Evolutionary conservation across 2,888 invertebrate genomes (phyloP).

Genomic region (Biston stratarius): DNA sequence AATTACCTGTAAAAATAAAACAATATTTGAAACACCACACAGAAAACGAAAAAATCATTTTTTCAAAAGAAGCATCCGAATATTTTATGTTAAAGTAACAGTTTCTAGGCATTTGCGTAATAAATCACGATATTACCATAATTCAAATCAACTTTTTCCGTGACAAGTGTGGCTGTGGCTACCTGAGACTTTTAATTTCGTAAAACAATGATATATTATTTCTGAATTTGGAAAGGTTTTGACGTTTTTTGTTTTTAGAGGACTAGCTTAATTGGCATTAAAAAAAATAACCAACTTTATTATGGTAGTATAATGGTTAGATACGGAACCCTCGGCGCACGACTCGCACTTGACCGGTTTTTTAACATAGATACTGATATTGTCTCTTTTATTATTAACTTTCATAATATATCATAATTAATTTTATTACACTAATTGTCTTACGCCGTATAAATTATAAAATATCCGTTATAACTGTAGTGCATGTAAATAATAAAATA

Average conservation of each 20-base stretch:
- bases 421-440: no score
- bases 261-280: no score
- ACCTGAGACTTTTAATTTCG: constrained; percentile 46
- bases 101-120: constrained; percentile 56
- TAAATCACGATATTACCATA: constrained; percentile 60
- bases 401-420: no score
- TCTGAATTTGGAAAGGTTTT: constrained; percentile 21
- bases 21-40: constrained; percentile 38
- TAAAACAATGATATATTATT: constrained; percentile 38
- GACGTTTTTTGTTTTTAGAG: constrained; percentile 24
- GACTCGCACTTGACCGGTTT: no score
- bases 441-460: no score
- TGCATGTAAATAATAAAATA: no score
- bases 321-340: no score
- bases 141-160: constrained; percentile 55
- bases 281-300: no score
- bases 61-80: constrained; percentile 34
- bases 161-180: constrained; percentile 44
- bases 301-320: no score
- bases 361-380: no score
- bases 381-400: no score
- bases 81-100: constrained; percentile 39
- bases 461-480: no score
- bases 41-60: constrained; percentile 20
- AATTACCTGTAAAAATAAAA: constrained; percentile 61